Evolutionary conservation across 2,888 invertebrate species (phyloP).

Genomic region (Abrostola triplasia): DNA sequence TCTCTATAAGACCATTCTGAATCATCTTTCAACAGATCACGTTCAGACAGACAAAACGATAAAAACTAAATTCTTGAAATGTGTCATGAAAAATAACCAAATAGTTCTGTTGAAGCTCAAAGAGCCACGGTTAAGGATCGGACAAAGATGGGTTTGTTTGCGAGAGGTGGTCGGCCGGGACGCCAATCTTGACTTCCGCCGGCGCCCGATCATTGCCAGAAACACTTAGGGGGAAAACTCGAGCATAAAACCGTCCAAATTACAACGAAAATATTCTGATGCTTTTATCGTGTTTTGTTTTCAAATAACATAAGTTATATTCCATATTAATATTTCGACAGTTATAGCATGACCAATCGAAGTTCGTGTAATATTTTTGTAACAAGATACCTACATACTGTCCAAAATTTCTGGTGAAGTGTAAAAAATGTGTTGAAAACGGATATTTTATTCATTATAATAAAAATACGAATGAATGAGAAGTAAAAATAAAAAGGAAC

Average conservation of each 20-base stretch:
- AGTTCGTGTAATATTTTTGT: constrained; percentile 19
- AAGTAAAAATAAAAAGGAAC: constrained; percentile 56
- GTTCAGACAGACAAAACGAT: constrained; percentile 25
- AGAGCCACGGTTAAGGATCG: constrained; percentile 44
- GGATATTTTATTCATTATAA: constrained; percentile 12
- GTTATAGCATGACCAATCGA: neutral
- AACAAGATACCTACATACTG: constrained; percentile 11
- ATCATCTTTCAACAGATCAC: constrained; percentile 15
- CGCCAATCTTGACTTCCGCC: constrained; percentile 80
- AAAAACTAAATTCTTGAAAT: constrained; percentile 24
- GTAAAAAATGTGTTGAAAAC: constrained; percentile 12
- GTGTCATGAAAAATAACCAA: constrained; percentile 13
- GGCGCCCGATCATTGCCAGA: constrained; percentile 82
- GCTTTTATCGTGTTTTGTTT: constrained; percentile 9
- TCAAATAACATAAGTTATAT: constrained; percentile 5
- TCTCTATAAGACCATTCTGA: neutral
- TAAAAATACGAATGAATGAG: constrained; percentile 41
- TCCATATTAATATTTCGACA: neutral
- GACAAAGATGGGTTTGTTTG: constrained; percentile 72
- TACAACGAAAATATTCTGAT: constrained; percentile 25
- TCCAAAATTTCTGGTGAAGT: constrained; percentile 1
- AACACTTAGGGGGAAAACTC: constrained; percentile 72
- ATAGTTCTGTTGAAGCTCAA: constrained; percentile 24
- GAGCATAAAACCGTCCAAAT: constrained; percentile 33
- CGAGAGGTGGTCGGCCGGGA: constrained; percentile 76